These are phyloP conservation scores for Neosilurus hyrtlii DNA, from an alignment of 2,797 vertebrate species.

Conservation along the genomic window DNA sequence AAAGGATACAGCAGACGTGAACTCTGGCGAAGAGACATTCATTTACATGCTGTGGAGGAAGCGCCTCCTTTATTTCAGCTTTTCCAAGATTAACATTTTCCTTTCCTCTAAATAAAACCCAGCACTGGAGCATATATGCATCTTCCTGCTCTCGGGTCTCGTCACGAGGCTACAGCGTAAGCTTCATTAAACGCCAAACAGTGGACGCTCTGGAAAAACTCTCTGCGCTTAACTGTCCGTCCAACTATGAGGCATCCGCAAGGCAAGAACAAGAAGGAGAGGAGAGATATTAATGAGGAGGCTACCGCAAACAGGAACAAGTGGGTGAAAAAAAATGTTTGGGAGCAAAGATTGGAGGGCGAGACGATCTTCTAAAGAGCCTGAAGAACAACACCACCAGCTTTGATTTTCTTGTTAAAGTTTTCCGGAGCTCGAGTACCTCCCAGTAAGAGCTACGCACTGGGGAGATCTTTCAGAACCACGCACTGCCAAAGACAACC, in stretches of 20 bases:
- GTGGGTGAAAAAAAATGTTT: background rate
- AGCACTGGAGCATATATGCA: slow-evolving; percentile 56
- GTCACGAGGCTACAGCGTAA: slow-evolving; percentile 44
- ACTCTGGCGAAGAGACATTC: slow-evolving; percentile 9
- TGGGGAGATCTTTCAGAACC: slow-evolving; percentile 15
- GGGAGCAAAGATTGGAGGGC: background rate
- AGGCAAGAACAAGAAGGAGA: slow-evolving; percentile 54
- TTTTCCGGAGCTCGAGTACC: background rate
- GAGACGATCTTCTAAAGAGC: slow-evolving; percentile 6
- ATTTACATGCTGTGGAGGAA: slow-evolving; percentile 30
- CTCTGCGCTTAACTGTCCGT: slow-evolving; percentile 34
- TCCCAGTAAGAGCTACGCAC: slow-evolving; percentile 13
- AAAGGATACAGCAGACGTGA: background rate
- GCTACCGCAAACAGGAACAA: too few relatives aligned
- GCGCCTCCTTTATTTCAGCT: slow-evolving; percentile 39
- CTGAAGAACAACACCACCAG: background rate
- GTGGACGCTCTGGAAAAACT: slow-evolving; percentile 18
- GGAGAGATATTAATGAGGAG: slow-evolving; percentile 34
- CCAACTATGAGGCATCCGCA: background rate
- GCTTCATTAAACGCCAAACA: slow-evolving; percentile 57
- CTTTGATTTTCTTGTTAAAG: slow-evolving; percentile 24
- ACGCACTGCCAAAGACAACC: slow-evolving; percentile 27
- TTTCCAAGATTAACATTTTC: slow-evolving; percentile 64
- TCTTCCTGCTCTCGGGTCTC: slow-evolving; percentile 40
- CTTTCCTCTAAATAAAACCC: slow-evolving; percentile 63